phyloP scores from a whole-genome alignment of 1,140 invertebrate species.

The Drosophila orosa region DNA sequence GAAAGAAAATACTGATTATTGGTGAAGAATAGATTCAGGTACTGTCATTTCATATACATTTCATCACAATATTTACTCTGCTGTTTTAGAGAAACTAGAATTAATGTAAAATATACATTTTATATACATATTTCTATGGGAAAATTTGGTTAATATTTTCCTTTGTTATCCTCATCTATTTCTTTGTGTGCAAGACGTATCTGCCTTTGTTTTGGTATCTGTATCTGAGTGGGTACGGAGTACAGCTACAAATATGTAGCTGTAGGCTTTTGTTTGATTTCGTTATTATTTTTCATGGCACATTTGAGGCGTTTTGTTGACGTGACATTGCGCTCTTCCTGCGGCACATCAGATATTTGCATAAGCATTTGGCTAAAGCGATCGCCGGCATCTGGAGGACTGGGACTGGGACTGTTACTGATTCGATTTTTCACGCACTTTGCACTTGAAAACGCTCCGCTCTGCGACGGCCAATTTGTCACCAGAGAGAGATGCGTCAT shows the following conservation, averaged over 20 bases:
- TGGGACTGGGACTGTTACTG: slow-evolving; percentile 1
- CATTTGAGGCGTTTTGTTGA: slow-evolving; percentile 52
- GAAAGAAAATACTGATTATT: slow-evolving; percentile 2
- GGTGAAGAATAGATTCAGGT: too few relatives aligned
- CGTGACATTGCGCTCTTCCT: slow-evolving; percentile 76
- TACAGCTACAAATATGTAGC: slow-evolving; percentile 31
- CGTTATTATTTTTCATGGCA: slow-evolving; percentile 56
- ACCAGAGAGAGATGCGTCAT: slow-evolving; percentile 23
- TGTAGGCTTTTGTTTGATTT: slow-evolving; percentile 60
- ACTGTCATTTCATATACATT: too few relatives aligned
- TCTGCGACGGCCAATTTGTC: slow-evolving; percentile 22
- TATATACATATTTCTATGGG: neutral
- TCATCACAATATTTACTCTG: too few relatives aligned
- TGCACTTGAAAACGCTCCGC: slow-evolving; percentile 49
- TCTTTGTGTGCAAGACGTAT: slow-evolving; percentile 12
- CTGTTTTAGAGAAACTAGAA: fast-evolving
- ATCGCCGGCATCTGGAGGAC: slow-evolving; percentile 42
- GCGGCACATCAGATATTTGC: slow-evolving; percentile 65
- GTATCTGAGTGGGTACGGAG: slow-evolving; percentile 5
- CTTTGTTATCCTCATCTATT: neutral
- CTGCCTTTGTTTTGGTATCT: slow-evolving; percentile 1
- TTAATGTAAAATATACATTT: too few relatives aligned
- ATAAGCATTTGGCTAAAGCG: slow-evolving; percentile 69
- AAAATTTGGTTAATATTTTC: neutral
- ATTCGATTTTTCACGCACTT: slow-evolving; percentile 69